These are phyloP conservation scores for Daboia siamensis DNA, from an alignment of 2,113 vertebrate species.

Conservation along the genomic window DNA sequence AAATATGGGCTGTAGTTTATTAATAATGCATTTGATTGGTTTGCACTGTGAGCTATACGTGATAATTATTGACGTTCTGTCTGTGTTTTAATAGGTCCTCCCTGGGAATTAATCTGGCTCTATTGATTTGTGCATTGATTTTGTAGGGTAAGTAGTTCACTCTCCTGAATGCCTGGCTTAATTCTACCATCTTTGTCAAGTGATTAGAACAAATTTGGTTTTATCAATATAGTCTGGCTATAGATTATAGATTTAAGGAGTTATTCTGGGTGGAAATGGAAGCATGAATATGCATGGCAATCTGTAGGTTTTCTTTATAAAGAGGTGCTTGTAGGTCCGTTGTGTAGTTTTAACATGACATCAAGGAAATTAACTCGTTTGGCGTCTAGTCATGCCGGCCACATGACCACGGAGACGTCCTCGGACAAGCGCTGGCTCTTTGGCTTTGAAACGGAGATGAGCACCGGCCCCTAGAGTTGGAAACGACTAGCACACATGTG, in stretches of 20 bases:
- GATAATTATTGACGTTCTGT: background rate
- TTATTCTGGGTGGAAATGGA: background rate
- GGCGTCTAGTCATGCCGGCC: too few relatives aligned
- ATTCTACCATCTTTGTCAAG: too few relatives aligned
- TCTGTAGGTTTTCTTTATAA: background rate
- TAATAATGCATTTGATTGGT: background rate
- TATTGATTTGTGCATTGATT: background rate
- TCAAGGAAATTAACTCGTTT: background rate
- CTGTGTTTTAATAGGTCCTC: background rate
- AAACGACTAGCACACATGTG: too few relatives aligned
- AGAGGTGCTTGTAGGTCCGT: background rate
- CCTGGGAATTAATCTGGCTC: background rate
- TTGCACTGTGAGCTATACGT: background rate
- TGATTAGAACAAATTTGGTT: background rate
- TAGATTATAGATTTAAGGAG: background rate
- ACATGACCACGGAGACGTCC: too few relatives aligned
- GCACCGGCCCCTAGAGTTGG: too few relatives aligned
- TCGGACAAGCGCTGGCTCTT: too few relatives aligned
- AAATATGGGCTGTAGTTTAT: background rate
- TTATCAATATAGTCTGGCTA: background rate
- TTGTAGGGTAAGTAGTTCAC: background rate
- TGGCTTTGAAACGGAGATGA: too few relatives aligned
- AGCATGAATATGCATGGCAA: background rate
- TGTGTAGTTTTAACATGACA: background rate
- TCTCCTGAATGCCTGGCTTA: too few relatives aligned